phyloP scores from a whole-genome alignment of 2,888 invertebrate species.

The Eustalomyia histrio region DNA sequence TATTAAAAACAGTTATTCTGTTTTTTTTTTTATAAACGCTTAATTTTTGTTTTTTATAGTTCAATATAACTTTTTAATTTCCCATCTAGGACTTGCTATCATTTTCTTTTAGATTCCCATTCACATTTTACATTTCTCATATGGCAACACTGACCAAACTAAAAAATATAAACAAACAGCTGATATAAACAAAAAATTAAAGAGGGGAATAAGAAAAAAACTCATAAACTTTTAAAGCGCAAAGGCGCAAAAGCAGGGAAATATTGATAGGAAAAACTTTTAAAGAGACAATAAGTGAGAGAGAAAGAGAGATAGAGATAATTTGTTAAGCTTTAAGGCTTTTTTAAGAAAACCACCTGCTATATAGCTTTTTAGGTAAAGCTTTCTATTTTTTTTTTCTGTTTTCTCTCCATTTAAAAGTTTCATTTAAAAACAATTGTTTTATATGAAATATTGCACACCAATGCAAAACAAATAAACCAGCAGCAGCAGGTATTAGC shows the following conservation, averaged over 20 bases:
- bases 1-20: too few species aligned
- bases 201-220: not conserved
- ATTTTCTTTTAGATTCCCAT: too few species aligned
- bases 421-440: not conserved
- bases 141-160: constrained; percentile 27
- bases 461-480: constrained; percentile 6
- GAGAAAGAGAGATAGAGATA: not conserved
- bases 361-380: constrained; percentile 22
- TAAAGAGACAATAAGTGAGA: not conserved
- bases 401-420: not conserved
- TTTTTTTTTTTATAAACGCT: too few species aligned
- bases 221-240: constrained; percentile 14
- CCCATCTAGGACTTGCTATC: too few species aligned
- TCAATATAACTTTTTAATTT: too few species aligned
- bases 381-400: not conserved
- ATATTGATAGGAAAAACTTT: not conserved
- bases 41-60: too few species aligned
- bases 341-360: constrained; percentile 26
- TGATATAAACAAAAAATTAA: constrained; percentile 24
- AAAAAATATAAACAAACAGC: constrained; percentile 44
- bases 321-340: not conserved
- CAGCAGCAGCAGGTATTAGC: not conserved
- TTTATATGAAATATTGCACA: constrained; percentile 15
- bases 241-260: constrained; percentile 40
- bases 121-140: too few species aligned